phyloP scores from a whole-genome alignment of 2,797 vertebrate species.

The Calcarius lapponicus region DNA sequence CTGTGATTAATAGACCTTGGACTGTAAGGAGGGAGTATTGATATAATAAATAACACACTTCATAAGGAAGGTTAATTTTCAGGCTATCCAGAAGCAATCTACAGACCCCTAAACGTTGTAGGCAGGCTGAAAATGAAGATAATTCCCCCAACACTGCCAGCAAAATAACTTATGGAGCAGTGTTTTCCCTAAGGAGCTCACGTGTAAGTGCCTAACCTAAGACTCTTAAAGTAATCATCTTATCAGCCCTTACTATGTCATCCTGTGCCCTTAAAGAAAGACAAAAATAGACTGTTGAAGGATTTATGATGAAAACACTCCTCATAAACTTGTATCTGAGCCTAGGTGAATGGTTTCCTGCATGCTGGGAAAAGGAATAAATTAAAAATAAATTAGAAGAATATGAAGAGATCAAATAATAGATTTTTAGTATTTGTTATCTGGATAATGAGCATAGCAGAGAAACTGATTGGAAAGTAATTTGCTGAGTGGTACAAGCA shows the following conservation, averaged over 20 bases:
- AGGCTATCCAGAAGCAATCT: not conserved
- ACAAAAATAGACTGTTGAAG: conserved; percentile 7
- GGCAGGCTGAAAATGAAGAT: not conserved
- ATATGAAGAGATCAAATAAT: not conserved
- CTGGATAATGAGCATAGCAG: not conserved
- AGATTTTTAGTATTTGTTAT: not conserved
- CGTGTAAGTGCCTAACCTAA: not conserved
- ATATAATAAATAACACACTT: not conserved
- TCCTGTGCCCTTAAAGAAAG: not conserved
- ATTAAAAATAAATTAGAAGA: not conserved
- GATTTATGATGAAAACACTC: not conserved
- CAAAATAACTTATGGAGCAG: not conserved
- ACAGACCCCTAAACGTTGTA: not conserved
- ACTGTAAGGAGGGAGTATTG: not conserved
- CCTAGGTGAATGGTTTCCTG: not conserved
- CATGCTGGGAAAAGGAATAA: not conserved
- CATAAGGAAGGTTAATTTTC: not conserved
- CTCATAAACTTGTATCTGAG: not conserved
- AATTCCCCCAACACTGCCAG: not conserved
- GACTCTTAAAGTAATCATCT: conserved; percentile 17
- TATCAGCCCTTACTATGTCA: not conserved
- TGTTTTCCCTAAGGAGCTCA: not conserved
- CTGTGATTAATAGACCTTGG: not conserved
- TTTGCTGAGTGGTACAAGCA: not conserved
- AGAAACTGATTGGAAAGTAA: not conserved